Percentiles rank a stretch among this genome's conserved stretches.
Evolutionary conservation across 2,113 vertebrate species (phyloP).

Genomic region (Archocentrus centrarchus): DNA sequence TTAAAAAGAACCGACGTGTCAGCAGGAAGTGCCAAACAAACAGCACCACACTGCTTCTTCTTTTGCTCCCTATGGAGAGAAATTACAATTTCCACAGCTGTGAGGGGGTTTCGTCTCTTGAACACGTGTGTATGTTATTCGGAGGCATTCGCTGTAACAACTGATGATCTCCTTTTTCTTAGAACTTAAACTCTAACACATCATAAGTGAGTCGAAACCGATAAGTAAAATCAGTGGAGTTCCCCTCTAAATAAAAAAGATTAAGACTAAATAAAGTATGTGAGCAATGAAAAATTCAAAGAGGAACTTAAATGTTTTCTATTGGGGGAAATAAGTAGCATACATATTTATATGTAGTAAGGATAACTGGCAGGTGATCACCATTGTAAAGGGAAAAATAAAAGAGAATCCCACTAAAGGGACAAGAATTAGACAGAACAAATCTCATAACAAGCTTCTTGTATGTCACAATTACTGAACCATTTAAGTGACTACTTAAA

Average conservation of each 20-base stretch:
- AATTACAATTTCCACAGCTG: background rate
- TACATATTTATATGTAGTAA: background rate
- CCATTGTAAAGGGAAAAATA: background rate
- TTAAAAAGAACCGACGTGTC: background rate
- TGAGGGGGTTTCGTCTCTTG: background rate
- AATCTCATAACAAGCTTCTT: background rate
- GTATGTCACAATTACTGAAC: background rate
- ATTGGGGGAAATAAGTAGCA: background rate
- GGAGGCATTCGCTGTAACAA: background rate
- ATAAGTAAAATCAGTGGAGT: too few species aligned
- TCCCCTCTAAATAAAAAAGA: too few species aligned
- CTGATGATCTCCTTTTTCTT: background rate
- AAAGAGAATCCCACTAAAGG: background rate
- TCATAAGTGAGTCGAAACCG: too few species aligned
- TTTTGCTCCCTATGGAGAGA: background rate
- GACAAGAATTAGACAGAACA: background rate
- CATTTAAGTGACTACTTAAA: background rate
- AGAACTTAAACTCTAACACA: background rate
- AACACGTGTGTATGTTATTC: background rate
- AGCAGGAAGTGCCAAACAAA: slow-evolving; percentile 10
- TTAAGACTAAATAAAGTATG: too few species aligned
- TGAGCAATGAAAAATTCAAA: background rate
- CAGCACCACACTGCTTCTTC: background rate
- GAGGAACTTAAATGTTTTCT: background rate
- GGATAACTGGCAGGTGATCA: background rate